Evolutionary conservation across 2,113 vertebrate genomes (phyloP).

Genomic region (Stegostoma tigrinum): DNA sequence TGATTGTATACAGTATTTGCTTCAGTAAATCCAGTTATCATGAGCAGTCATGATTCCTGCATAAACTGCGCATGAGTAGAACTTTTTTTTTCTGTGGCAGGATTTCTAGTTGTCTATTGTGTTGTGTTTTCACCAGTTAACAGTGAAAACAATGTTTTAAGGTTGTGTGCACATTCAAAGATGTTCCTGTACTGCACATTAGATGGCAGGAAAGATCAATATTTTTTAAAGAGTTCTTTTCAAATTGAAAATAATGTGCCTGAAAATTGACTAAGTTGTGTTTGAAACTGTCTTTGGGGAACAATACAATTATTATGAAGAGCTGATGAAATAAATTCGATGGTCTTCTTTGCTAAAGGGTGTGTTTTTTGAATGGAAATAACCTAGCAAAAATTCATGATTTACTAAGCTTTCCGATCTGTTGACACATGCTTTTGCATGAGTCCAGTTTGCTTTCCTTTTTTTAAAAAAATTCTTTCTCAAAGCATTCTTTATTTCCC

Average conservation of each 20-base stretch:
- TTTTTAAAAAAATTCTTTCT: neutral
- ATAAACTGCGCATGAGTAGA: neutral
- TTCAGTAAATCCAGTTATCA: neutral
- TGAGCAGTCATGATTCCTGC: neutral
- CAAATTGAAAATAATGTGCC: neutral
- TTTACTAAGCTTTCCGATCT: neutral
- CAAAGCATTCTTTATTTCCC: constrained; percentile 36
- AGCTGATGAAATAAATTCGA: neutral
- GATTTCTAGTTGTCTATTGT: neutral
- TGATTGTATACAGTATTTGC: too few species aligned
- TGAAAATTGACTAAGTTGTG: neutral
- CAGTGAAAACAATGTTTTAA: neutral
- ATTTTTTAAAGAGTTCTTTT: neutral
- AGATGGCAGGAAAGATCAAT: constrained; percentile 18
- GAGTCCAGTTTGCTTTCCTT: constrained; percentile 30
- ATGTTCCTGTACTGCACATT: neutral
- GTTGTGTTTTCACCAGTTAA: neutral
- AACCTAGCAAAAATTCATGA: neutral
- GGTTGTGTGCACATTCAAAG: neutral
- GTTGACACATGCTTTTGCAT: constrained; percentile 18
- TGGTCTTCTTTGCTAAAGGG: neutral
- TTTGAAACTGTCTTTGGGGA: neutral
- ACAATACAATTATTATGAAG: neutral
- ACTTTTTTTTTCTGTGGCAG: neutral
- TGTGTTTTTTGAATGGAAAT: neutral